A percentile compares a stretch with the other conserved stretches of the same genome.
These are phyloP conservation scores for Aspidiotus destructor DNA, from an alignment of 2,888 invertebrate genomes.

Conservation along the genomic window DNA sequence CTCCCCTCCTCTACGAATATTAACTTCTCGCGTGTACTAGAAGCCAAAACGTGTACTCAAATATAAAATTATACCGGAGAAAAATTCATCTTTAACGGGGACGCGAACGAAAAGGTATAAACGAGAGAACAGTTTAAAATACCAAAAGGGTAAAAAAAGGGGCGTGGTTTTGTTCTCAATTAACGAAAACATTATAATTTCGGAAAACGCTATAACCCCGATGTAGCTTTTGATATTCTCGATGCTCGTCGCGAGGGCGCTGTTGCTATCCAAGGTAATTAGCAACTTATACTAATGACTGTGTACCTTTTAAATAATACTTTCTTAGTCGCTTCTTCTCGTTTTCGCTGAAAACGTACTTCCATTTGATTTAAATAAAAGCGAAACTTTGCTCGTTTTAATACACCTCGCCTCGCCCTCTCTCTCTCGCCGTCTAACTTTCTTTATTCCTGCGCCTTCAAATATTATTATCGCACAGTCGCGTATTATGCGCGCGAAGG, in stretches of 20 bases:
- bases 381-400: conserved; percentile 4
- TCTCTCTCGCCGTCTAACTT: neutral
- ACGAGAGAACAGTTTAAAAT: neutral
- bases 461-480: too few relatives aligned
- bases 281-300: conserved; percentile 33
- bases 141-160: conserved; percentile 1
- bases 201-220: conserved; percentile 11
- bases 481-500: too few relatives aligned
- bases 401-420: neutral
- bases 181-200: conserved; percentile 16
- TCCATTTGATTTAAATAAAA: conserved; percentile 2
- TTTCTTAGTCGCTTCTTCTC: conserved; percentile 30
- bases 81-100: neutral
- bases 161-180: conserved; percentile 33
- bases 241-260: neutral
- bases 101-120: neutral
- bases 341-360: conserved; percentile 30
- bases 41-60: too few relatives aligned
- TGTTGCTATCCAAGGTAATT: conserved; percentile 32
- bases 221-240: conserved; percentile 15
- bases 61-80: too few relatives aligned
- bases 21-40: too few relatives aligned
- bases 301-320: conserved; percentile 33
- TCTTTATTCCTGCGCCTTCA: too few relatives aligned
- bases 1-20: too few relatives aligned